Base-by-base conservation (phyloP, 92 coral and sea anemone genomes). In the Montipora capitata region DNA sequence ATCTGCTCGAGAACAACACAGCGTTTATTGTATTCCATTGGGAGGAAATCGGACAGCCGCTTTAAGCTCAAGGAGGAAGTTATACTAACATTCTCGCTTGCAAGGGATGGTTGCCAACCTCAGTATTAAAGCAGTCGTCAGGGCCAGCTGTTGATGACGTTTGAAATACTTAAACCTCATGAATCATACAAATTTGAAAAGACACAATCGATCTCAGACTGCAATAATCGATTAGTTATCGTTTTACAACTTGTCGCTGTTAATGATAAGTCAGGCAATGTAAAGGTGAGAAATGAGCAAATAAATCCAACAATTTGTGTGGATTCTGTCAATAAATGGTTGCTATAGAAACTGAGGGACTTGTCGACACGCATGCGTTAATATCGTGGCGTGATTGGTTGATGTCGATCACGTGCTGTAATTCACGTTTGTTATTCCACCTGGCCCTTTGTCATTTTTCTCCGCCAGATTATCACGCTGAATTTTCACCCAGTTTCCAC, bases 381-480 rank as follows among this genome's bases (percentile, higher is more conserved):
- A 3, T 39, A 12, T 20, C 69, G 80, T 27, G 56, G 51, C 84
- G 64, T 87, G 86, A 98, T 98, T 98, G 99, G 98, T 70, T 42
- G 70, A 48, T 51, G 27, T 11, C 52, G 78, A 76, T 86, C 99
- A 98, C 95, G 96, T 98, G 99, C 64, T 71, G 48, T 87, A 83
- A 74, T 85, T 93, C 93, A 93, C 92, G 90, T 90, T 93, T 94
- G 96, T 91, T 92, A 90, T 85, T 94, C 98, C 99, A 98, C 99
- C 99, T 98, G 99, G 99, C 86, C 89, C 90, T 85, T 96, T 94
- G 96, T 96, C 93, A 94, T 89, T 90, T 95, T 87, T 88, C 93
- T 65, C 83, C 85, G 87, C 94, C 94, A 77, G 89, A 82, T 88
- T 81, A 93, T 91, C 98, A 90, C 98, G 96, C 94, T 90, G 96